Evolutionary conservation across 2,113 vertebrate species (phyloP), one percentile per base, ranked within the genome.

Genomic region (Ploceus nigricollis): DNA sequence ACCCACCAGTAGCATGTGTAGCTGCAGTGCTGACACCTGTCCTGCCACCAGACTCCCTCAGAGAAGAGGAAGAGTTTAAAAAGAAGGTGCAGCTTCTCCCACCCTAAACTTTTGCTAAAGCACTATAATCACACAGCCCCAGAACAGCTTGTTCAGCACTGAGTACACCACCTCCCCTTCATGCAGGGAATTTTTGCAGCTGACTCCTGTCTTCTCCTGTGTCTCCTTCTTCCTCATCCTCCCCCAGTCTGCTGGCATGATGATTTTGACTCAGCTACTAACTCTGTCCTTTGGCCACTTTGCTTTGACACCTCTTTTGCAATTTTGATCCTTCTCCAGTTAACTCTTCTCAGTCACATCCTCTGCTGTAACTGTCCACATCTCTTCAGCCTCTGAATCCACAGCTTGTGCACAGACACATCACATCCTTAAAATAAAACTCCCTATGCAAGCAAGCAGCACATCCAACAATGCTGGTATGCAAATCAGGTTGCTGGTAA

Each of bases 181-280:
- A 68, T 0, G 31, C 1, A 47, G 13, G 17, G 8, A 21, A 23
- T 60, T 87, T 88, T 21, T 48, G 83, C n/a, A 85, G 50, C 45
- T 87, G 40, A 40, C 48, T 71, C 48, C 45, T 44, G 10, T 30
- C 30, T 44, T 19, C 21, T 81, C 69, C n/a, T 47, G 12, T 31
- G 35, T 51, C 25, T 61, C 64, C 39, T 39, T 70, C 44, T 35
- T 69, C 58, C 24, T 77, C 24, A 57, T 69, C 63, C 57, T 73
- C 39, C 11, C 20, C 33, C 23, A 6, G 0, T 3, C 37, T 85
- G 35, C 50, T 25, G 33, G 11, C 15, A 14, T 5, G 6, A 40
- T 16, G 40, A 57, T 53, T 57, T 50, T 80, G 37, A 61, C 42
- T 65, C 0, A 35, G 53, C 11, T 82, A 66, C n/a, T 61, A 61